These are phyloP conservation scores for Gallirallus australis DNA, from an alignment of 2,797 vertebrate species.

Conservation along the genomic window DNA sequence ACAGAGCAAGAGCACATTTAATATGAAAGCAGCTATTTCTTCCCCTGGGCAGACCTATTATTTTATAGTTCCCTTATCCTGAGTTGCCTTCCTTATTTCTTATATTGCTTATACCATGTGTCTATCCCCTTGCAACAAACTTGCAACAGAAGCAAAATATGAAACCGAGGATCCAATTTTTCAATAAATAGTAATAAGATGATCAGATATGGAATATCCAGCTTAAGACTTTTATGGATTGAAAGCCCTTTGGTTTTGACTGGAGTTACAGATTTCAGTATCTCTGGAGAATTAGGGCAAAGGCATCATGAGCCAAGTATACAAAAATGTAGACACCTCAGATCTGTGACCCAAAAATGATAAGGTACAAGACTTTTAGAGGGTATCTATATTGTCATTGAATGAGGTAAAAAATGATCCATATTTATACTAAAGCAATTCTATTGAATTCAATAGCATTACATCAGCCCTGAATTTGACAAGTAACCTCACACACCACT, in stretches of 20 bases:
- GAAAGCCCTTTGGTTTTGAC: not conserved
- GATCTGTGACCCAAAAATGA: not conserved
- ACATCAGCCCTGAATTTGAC: not conserved
- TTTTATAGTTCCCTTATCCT: not conserved
- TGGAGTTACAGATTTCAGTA: not conserved
- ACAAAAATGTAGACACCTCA: not conserved
- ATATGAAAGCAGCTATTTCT: not conserved
- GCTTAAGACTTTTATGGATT: fast-evolving
- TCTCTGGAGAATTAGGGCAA: not conserved
- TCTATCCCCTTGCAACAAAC: not conserved
- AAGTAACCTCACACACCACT: not conserved
- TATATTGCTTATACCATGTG: not conserved
- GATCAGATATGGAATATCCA: not conserved
- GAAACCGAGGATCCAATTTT: not conserved
- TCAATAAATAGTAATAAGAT: not conserved
- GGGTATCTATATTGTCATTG: not conserved
- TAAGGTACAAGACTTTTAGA: not conserved
- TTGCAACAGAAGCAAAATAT: not conserved
- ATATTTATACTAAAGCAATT: not conserved
- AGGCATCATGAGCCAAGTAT: not conserved
- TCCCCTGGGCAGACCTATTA: not conserved
- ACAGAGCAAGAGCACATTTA: not conserved
- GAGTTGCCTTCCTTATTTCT: not conserved
- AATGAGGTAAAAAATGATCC: not conserved
- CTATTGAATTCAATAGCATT: not conserved